Evolutionary conservation across 2,888 invertebrate species (phyloP).

Genomic region (Aspidapion aeneum): DNA sequence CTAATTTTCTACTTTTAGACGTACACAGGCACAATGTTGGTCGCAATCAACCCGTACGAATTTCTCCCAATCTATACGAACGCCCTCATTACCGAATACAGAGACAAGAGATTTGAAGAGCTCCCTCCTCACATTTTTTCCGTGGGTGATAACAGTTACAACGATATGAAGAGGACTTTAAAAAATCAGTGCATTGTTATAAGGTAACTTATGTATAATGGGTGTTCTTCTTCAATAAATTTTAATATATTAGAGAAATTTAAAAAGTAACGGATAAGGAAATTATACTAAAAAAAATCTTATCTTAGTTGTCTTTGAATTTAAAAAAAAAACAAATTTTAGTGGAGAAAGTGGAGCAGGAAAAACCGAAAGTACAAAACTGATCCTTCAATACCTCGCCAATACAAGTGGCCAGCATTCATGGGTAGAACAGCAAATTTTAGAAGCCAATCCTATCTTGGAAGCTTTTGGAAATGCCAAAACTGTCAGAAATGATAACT

Average conservation of each 20-base stretch:
- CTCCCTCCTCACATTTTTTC: slow-evolving; percentile 95
- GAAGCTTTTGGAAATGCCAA: slow-evolving; percentile 98
- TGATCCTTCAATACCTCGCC: slow-evolving; percentile 90
- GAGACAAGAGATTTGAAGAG: slow-evolving; percentile 78
- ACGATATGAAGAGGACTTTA: slow-evolving; percentile 68
- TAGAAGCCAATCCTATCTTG: slow-evolving; percentile 94
- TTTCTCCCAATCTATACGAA: slow-evolving; percentile 92
- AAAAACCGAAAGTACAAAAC: slow-evolving; percentile 94
- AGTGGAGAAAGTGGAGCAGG: slow-evolving; percentile 97
- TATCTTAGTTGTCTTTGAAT: too few relatives aligned
- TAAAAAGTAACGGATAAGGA: too few relatives aligned
- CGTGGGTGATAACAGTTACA: slow-evolving; percentile 88
- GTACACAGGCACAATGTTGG: slow-evolving; percentile 90
- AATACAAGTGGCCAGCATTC: slow-evolving; percentile 93
- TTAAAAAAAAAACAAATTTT: too few relatives aligned
- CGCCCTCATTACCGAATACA: slow-evolving; percentile 81
- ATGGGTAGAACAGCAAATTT: slow-evolving; percentile 96
- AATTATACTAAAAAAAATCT: too few relatives aligned
- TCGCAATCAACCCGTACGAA: slow-evolving; percentile 95
- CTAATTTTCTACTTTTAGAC: slow-evolving; percentile 61
- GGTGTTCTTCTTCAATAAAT: too few relatives aligned
- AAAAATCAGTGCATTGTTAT: slow-evolving; percentile 93
- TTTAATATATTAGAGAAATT: too few relatives aligned
- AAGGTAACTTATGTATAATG: too few relatives aligned
- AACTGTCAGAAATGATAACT: slow-evolving; percentile 93